Conservation (phyloP, 2,797 vertebrate species). For the Furcifer pardalis region DNA sequence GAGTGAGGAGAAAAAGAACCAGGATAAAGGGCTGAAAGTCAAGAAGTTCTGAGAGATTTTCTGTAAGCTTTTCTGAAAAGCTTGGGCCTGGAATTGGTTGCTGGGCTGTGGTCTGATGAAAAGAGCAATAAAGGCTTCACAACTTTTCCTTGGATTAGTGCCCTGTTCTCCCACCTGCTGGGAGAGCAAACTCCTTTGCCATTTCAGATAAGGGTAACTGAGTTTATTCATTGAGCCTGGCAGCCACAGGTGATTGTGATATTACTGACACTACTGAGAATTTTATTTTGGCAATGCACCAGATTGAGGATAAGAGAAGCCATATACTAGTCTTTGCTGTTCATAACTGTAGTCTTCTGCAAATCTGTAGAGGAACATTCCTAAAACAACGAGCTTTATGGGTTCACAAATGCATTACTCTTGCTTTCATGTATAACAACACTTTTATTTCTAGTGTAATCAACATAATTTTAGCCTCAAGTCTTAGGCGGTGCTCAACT, state of each 20-base stretch:
- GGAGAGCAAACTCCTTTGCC: slow-evolving; percentile 20
- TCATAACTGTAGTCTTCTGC: slow-evolving; percentile 25
- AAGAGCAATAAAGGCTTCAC: slow-evolving; percentile 23
- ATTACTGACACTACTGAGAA: slow-evolving; percentile 46
- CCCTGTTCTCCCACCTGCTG: slow-evolving; percentile 32
- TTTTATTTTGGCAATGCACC: slow-evolving; percentile 46
- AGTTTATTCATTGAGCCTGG: slow-evolving; percentile 32
- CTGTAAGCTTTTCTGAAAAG: slow-evolving; percentile 37
- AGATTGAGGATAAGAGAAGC: slow-evolving; percentile 38
- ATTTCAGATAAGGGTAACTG: slow-evolving; percentile 32
- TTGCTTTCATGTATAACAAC: not conserved
- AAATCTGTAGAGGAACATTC: slow-evolving; percentile 37
- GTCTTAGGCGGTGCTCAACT: not conserved
- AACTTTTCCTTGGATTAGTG: slow-evolving; percentile 9
- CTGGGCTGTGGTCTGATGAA: not conserved
- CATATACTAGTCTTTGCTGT: slow-evolving; percentile 43
- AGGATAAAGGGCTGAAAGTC: not conserved
- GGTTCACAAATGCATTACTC: not conserved
- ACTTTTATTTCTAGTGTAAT: slow-evolving; percentile 38
- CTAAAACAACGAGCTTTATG: slow-evolving; percentile 16
- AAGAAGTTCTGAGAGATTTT: slow-evolving; percentile 12
- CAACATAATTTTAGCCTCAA: slow-evolving; percentile 32
- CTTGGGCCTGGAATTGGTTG: slow-evolving; percentile 17
- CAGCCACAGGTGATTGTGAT: slow-evolving; percentile 41
- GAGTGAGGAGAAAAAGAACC: not conserved